Percentiles rank a stretch among this genome's conserved stretches.
Conservation (phyloP, 2,113 vertebrate genomes). For the Ictalurus furcatus region DNA sequence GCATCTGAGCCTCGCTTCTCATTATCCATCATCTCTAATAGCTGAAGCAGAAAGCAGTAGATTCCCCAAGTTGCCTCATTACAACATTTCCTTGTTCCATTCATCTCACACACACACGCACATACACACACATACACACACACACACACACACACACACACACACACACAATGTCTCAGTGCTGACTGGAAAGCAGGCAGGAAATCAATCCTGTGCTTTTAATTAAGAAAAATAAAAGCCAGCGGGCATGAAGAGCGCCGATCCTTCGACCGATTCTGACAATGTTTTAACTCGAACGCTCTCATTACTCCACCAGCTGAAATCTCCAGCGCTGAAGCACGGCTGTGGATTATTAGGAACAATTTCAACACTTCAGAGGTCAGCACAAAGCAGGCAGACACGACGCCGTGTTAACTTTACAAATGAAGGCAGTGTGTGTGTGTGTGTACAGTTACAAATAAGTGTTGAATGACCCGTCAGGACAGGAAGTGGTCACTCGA, state of each 20-base stretch:
- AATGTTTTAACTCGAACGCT: background rate
- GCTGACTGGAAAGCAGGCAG: slow-evolving; percentile 20
- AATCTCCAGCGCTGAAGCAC: background rate
- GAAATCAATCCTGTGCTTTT: slow-evolving; percentile 43
- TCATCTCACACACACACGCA: slow-evolving; percentile 13
- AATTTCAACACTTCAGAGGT: slow-evolving; percentile 6
- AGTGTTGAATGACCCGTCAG: background rate
- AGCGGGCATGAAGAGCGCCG: background rate
- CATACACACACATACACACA: slow-evolving; percentile 19
- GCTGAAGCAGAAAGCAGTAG: slow-evolving; percentile 36
- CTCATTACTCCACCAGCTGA: background rate
- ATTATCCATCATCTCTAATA: slow-evolving; percentile 44
- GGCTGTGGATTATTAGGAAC: background rate
- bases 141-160: slow-evolving; percentile 26
- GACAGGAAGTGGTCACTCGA: background rate
- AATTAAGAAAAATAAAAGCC: slow-evolving; percentile 40
- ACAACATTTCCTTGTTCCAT: slow-evolving; percentile 27
- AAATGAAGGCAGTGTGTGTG: background rate
- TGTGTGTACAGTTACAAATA: background rate
- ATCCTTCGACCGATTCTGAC: background rate
- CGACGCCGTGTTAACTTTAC: background rate
- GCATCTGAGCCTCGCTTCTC: slow-evolving; percentile 15
- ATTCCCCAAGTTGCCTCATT: slow-evolving; percentile 31
- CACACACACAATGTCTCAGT: background rate
- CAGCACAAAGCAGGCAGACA: background rate